These are phyloP conservation scores for Plestiodon gilberti DNA, from an alignment of 2,113 vertebrate species.

Conservation along the genomic window DNA sequence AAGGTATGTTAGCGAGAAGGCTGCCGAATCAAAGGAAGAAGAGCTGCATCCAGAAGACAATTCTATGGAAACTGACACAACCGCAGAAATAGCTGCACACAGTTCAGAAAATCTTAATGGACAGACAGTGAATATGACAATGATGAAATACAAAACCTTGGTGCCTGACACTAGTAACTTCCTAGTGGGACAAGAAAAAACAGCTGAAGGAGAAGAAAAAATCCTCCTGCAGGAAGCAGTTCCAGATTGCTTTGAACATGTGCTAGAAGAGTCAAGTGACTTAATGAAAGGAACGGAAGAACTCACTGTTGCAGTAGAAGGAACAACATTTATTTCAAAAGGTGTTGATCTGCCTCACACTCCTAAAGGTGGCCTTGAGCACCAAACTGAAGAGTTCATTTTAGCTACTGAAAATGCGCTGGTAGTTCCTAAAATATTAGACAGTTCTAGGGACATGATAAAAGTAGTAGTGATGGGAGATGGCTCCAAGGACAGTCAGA, in stretches of 20 bases:
- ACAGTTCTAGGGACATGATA: not conserved
- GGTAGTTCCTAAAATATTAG: slow-evolving; percentile 9
- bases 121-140: not conserved
- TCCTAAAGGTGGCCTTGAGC: not conserved
- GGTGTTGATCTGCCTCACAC: not conserved
- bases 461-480: slow-evolving; percentile 29
- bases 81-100: not conserved
- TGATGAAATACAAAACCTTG: slow-evolving; percentile 9
- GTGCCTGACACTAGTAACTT: not conserved
- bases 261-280: not conserved
- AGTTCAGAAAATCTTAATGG: not conserved
- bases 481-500: not conserved
- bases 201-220: not conserved
- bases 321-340: not conserved
- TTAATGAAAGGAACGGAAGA: not conserved
- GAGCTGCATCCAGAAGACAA: not conserved
- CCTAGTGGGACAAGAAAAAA: not conserved
- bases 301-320: not conserved
- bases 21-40: not conserved
- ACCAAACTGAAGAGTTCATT: not conserved
- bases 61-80: not conserved
- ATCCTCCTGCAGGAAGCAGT: not conserved
- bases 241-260: not conserved
- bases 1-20: slow-evolving; percentile 8
- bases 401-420: not conserved